A percentile compares a stretch with the other conserved stretches of the same genome.
These are phyloP conservation scores for Alces alces DNA, from an alignment of 2,113 vertebrate genomes.

Conservation along the genomic window DNA sequence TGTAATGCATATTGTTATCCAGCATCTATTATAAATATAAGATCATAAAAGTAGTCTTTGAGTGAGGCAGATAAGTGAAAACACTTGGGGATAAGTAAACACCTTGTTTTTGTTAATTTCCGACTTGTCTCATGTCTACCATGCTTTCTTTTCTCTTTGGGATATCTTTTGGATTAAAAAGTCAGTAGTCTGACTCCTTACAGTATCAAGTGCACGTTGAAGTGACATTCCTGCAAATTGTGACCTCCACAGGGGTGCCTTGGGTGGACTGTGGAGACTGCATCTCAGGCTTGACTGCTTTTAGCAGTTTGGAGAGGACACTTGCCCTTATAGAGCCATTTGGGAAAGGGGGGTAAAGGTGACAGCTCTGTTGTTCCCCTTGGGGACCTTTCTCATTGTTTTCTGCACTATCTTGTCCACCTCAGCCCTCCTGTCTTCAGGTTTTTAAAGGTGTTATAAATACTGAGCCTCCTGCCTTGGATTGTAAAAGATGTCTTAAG, in stretches of 20 bases:
- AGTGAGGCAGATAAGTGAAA: background rate
- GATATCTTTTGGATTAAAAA: background rate
- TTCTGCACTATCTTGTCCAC: background rate
- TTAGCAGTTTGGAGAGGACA: background rate
- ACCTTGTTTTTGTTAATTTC: conserved; percentile 55
- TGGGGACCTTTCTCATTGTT: background rate
- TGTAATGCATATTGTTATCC: background rate
- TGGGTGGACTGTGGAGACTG: background rate
- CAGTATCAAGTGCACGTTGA: background rate
- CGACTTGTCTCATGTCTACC: background rate
- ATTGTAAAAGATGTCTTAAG: background rate
- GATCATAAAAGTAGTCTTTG: background rate
- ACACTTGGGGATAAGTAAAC: background rate
- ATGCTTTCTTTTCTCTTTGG: background rate
- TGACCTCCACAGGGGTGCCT: background rate
- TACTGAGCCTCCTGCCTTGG: background rate
- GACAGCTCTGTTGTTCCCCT: background rate
- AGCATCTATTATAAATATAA: background rate
- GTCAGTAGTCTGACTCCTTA: background rate
- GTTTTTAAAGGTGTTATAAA: background rate
- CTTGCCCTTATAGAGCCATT: background rate
- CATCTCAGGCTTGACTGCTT: background rate
- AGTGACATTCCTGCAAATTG: background rate
- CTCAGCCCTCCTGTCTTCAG: background rate
- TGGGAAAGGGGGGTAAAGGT: background rate